These are phyloP conservation scores for Notocelia uddmanniana DNA, from an alignment of 2,888 invertebrate species.

Conservation along the genomic window DNA sequence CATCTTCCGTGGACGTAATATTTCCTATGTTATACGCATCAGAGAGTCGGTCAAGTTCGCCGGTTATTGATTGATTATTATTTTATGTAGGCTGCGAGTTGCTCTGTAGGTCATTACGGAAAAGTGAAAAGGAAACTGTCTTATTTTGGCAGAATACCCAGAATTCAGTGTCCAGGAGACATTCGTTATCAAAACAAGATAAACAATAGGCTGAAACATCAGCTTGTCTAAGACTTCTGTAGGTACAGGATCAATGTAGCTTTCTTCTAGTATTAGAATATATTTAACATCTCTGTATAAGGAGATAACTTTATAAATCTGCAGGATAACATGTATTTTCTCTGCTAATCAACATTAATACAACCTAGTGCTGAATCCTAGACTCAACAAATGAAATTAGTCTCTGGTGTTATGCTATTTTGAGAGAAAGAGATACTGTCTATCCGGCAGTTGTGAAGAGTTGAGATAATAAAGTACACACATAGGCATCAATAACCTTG, in stretches of 20 bases:
- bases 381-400: background rate
- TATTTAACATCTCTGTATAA: background rate
- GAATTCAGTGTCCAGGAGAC: background rate
- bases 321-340: background rate
- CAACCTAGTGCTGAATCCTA: background rate
- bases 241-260: too few relatives aligned
- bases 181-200: background rate
- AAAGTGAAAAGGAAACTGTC: background rate
- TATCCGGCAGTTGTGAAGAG: too few relatives aligned
- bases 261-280: too few relatives aligned
- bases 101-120: constrained; percentile 17
- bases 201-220: background rate
- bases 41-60: constrained; percentile 5
- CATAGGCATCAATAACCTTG: too few relatives aligned
- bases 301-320: background rate
- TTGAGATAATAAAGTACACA: too few relatives aligned
- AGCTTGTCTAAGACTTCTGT: background rate
- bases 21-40: background rate
- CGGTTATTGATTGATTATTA: constrained; percentile 43
- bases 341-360: background rate
- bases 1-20: background rate
- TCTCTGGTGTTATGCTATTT: too few relatives aligned
- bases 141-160: background rate
- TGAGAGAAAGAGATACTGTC: too few relatives aligned
- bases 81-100: constrained; percentile 19